Evolutionary conservation across 2,797 vertebrate genomes (phyloP).

Genomic region (Sebastes taczanowskii): DNA sequence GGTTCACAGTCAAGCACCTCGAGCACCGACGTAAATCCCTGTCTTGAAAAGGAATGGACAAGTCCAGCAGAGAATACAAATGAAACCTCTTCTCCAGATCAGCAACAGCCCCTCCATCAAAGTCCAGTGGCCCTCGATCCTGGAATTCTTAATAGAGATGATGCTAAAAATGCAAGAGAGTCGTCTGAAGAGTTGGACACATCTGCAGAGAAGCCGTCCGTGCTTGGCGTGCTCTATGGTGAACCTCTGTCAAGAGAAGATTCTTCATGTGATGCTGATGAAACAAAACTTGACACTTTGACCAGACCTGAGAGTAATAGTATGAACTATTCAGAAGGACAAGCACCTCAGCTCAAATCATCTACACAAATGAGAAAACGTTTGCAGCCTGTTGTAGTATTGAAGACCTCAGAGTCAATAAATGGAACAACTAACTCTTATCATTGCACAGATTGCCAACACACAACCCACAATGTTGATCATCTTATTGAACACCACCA

Average conservation of each 20-base stretch:
- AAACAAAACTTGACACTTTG: conserved; percentile 8
- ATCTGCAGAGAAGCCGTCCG: conserved; percentile 16
- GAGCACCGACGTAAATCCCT: not conserved
- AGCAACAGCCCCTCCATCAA: conserved; percentile 12
- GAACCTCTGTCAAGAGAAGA: conserved; percentile 66
- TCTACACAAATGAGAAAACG: conserved; percentile 62
- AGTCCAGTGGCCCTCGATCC: conserved; percentile 3
- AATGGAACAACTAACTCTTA: conserved; percentile 46
- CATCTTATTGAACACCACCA: conserved; percentile 80
- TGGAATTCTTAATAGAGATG: conserved; percentile 6
- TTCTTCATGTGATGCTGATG: conserved; percentile 47
- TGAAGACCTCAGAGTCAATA: conserved; percentile 55
- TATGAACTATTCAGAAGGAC: conserved; percentile 3
- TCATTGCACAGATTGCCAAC: conserved; percentile 71
- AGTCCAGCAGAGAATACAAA: conserved; percentile 19
- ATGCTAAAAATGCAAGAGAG: conserved; percentile 43
- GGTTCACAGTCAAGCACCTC: not conserved
- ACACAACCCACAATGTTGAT: conserved; percentile 57
- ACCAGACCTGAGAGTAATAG: not conserved
- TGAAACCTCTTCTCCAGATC: not conserved
- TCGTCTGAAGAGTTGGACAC: conserved; percentile 36
- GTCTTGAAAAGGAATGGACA: conserved; percentile 23
- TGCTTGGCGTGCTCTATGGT: conserved; percentile 34
- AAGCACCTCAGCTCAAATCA: conserved; percentile 39
- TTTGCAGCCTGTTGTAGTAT: conserved; percentile 80